Evolutionary conservation across 2,113 vertebrate genomes (phyloP).

Genomic region (Thryonomys swinderianus): DNA sequence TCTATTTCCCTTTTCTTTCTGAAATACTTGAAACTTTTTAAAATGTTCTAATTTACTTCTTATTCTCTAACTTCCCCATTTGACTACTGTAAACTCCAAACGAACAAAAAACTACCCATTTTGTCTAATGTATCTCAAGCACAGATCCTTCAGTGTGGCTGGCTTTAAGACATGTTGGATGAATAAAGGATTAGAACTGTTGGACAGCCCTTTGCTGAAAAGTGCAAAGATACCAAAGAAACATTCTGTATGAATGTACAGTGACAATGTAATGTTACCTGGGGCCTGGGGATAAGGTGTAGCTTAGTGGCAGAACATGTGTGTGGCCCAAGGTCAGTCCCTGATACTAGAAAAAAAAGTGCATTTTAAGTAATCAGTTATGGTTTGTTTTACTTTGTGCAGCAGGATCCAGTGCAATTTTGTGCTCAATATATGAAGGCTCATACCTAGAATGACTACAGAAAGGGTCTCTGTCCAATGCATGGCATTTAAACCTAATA

Average conservation of each 20-base stretch:
- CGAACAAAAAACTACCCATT: background rate
- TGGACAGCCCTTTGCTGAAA: background rate
- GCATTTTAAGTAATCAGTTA: background rate
- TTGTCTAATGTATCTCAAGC: background rate
- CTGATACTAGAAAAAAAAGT: background rate
- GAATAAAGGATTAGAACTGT: background rate
- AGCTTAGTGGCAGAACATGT: background rate
- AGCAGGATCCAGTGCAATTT: background rate
- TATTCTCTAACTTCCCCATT: background rate
- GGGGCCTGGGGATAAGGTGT: too few species aligned
- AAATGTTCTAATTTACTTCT: background rate
- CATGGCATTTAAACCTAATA: background rate
- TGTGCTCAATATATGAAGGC: background rate
- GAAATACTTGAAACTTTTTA: background rate
- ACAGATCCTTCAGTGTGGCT: background rate
- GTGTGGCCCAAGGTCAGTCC: background rate
- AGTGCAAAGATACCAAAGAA: background rate
- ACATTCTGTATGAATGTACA: background rate
- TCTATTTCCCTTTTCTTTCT: background rate
- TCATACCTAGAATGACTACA: background rate
- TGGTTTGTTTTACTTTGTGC: background rate
- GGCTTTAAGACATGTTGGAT: background rate
- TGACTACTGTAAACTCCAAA: background rate
- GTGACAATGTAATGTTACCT: background rate
- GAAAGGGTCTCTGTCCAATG: background rate